These are phyloP conservation scores for Venusia cambrica DNA, from an alignment of 2,888 invertebrate species.

Conservation along the genomic window DNA sequence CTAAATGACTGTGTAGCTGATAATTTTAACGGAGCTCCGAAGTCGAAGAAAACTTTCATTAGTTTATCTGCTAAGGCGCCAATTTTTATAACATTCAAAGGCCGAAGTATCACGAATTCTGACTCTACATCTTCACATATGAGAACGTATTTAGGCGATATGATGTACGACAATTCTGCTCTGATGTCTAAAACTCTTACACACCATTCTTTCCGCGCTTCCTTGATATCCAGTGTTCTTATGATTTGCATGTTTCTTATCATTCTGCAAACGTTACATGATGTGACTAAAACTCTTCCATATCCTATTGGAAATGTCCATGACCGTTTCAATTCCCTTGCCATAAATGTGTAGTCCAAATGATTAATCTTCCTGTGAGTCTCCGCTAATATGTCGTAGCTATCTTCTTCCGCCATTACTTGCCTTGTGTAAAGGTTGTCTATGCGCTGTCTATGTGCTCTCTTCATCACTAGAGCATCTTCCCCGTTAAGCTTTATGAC, in stretches of 20 bases:
- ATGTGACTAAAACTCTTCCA: background rate
- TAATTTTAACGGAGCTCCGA: constrained; percentile 6
- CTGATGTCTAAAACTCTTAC: background rate
- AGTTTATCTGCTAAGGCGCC: background rate
- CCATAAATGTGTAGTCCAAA: background rate
- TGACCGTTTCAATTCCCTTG: background rate
- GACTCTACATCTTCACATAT: constrained; percentile 3
- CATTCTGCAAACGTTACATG: constrained; percentile 9
- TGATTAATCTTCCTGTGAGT: constrained; percentile 6
- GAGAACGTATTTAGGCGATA: constrained; percentile 3
- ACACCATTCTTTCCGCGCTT: background rate
- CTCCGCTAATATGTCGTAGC: constrained; percentile 2
- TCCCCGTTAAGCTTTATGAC: constrained; percentile 6
- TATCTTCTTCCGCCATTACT: constrained; percentile 7
- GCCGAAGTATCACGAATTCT: constrained; percentile 9
- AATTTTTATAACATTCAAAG: background rate
- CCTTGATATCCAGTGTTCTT: background rate
- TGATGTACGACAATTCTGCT: constrained; percentile 2
- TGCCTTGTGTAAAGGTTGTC: background rate
- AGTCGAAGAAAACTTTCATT: constrained; percentile 1
- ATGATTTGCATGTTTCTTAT: background rate
- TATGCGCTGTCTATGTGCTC: background rate
- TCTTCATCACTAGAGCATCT: constrained; percentile 1
- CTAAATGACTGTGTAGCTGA: background rate
- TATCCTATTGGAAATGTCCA: constrained; percentile 1